Base-by-base conservation (phyloP, 2,888 invertebrate genomes). In the Suillia variegata region DNA sequence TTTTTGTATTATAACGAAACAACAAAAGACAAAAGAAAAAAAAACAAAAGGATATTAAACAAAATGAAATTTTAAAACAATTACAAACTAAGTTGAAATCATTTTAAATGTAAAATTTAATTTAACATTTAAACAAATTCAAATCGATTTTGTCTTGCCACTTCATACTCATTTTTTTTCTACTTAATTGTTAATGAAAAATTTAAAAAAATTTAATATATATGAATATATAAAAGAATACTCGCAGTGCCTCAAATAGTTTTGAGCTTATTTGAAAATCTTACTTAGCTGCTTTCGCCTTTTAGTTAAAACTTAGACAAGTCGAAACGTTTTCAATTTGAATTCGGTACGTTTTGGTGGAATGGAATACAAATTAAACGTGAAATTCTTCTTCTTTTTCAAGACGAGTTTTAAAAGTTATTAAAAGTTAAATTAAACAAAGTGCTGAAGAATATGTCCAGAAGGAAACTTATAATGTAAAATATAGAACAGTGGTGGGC, bases 261-360 rank as follows among this genome's bases (percentile, higher is more conserved):
- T 45, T 45, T 45, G 45, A 45, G 45, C 45, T 45, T 45, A 45
- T 45, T 45, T 45, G 8, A 45, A 45, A 45, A 13, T 45, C 17
- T 68, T 63, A 61, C 54, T 50, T 51, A 59, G 58, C 63, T 63
- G 67, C 70, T 53, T 65, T 63, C 13, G 71, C 68, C 67, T 68
- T 71, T 71, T 68, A 71, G 64, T 65, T 64, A 58, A 59, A 65
- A 45, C 47, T 24, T 26, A 47, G 31, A 47, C 26, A 17, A 56
- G 48, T 49, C 61, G 58, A 56, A 31, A 31, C 17, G 3, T 18
- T 45, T 45, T 2, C 17, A 45, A 45, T 10, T 45, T 17, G 17
- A 45, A n/a, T 21, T 24, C 42, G 18, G 26, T n/a, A n/a, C n/a
- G n/a, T n/a, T n/a, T n/a, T n/a, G n/a, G n/a, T n/a, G n/a, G n/a